These are phyloP conservation scores for Bellardia bayeri DNA, from an alignment of 2,888 invertebrate species.

Conservation along the genomic window DNA sequence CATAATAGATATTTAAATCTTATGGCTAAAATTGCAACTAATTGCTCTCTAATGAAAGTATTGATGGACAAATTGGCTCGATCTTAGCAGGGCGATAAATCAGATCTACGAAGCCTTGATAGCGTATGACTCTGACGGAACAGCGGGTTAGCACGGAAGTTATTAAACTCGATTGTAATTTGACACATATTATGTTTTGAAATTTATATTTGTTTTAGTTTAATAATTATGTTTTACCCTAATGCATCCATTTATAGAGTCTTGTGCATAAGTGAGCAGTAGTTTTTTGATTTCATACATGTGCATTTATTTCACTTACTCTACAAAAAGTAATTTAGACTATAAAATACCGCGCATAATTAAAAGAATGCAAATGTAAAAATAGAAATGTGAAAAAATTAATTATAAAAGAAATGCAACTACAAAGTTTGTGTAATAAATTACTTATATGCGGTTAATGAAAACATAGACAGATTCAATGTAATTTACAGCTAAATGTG, in stretches of 20 bases:
- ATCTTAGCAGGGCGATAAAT: no score
- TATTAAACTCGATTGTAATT: no score
- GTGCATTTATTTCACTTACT: not conserved
- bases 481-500: slow-evolving; percentile 8
- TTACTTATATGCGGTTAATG: slow-evolving; percentile 25
- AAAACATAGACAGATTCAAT: not conserved
- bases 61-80: no score
- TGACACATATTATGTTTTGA: no score
- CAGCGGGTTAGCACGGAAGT: no score
- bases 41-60: no score
- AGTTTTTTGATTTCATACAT: not conserved
- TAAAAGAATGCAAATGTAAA: slow-evolving; percentile 1
- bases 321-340: not conserved
- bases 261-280: not conserved
- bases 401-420: not conserved
- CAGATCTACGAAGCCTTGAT: no score
- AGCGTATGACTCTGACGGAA: no score
- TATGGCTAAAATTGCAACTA: no score
- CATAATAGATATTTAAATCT: no score
- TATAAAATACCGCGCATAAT: not conserved
- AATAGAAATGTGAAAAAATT: not conserved
- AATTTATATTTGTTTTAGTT: no score
- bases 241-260: not conserved
- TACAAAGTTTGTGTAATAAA: slow-evolving; percentile 17
- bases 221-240: no score